Evolutionary conservation across 2,888 invertebrate species (phyloP), one percentile per base, ranked within the genome.

Genomic region (Hydriomena furcata): DNA sequence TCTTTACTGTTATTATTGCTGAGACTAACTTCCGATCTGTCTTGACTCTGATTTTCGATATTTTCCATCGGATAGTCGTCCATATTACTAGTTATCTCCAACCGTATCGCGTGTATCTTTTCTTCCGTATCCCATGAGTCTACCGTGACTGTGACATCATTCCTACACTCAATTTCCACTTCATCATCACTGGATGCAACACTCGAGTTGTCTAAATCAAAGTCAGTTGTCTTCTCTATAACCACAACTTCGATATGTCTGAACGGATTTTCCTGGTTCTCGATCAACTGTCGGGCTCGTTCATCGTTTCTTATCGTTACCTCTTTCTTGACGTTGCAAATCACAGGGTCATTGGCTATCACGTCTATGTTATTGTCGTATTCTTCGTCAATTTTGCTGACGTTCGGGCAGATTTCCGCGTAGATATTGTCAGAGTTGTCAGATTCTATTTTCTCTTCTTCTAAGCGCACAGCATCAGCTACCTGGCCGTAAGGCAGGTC

Each of bases 401-500:
- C 83, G 1, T 91, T 85, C 30, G 84, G 70, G 59, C 94, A 94
- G 50, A 94, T 94, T 78, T 94, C 94, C 38, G 94, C 94, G 69
- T 94, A 94, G 63, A 94, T 94, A 64, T 94, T 94, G 66, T 94
- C 94, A 23, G 86, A 87, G 1, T 83, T 72, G 55, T 90, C 90
- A 0, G 84, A 82, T 56, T 88, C 86, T 24, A 79, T 62, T 44
- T 73, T 82, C 67, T 93, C 91, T 60, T 84, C 84, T 62, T 84
- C 86, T 2, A 81, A 66, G 35, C 81, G 73, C 4, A 94, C 90
- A 6, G 94, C 94, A 58, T 94, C 94, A 5, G 93, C 93, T 3
- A 94, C 94, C 79, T 93, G 93, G 6, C 94, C 93, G 58, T 94
- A 94, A 1, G 94, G 94, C 21, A 94, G 75, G 71, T 94, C 94